These are phyloP conservation scores for Oncopodura yosiiana DNA, from an alignment of 1,140 invertebrate genomes.

Conservation along the genomic window DNA sequence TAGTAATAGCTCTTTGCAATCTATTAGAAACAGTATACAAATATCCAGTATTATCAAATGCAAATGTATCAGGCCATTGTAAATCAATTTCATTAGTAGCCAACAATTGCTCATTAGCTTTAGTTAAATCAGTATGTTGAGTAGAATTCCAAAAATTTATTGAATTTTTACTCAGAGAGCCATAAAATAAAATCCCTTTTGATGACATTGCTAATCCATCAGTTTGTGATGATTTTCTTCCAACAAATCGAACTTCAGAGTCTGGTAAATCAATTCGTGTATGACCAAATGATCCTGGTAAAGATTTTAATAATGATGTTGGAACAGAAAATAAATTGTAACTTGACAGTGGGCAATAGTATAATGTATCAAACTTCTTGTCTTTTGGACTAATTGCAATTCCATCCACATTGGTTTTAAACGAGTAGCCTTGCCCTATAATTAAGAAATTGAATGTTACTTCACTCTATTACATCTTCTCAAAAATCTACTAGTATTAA, in stretches of 20 bases:
- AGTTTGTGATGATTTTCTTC: constrained; percentile 41
- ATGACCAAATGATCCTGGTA: background rate
- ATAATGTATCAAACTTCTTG: constrained; percentile 49
- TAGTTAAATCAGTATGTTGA: background rate
- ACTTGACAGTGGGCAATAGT: constrained; percentile 69
- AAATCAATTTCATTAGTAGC: constrained; percentile 52
- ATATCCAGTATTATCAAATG: constrained; percentile 53
- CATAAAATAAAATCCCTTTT: constrained; percentile 53
- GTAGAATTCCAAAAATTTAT: constrained; percentile 56
- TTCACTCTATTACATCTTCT: no score
- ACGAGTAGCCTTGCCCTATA: background rate
- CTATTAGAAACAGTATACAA: constrained; percentile 56
- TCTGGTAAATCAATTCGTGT: background rate
- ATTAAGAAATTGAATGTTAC: no score
- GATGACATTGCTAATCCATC: constrained; percentile 62
- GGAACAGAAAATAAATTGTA: constrained; percentile 66
- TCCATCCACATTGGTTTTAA: constrained; percentile 50
- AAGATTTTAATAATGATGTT: constrained; percentile 41
- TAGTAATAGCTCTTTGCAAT: constrained; percentile 52
- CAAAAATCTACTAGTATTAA: no score
- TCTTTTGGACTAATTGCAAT: constrained; percentile 58
- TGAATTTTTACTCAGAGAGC: constrained; percentile 52
- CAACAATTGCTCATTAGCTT: constrained; percentile 40
- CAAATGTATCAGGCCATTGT: constrained; percentile 61
- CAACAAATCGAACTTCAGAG: background rate